phyloP scores from a whole-genome alignment of 2,888 invertebrate genomes.

The Cheiracanthium punctorium region DNA sequence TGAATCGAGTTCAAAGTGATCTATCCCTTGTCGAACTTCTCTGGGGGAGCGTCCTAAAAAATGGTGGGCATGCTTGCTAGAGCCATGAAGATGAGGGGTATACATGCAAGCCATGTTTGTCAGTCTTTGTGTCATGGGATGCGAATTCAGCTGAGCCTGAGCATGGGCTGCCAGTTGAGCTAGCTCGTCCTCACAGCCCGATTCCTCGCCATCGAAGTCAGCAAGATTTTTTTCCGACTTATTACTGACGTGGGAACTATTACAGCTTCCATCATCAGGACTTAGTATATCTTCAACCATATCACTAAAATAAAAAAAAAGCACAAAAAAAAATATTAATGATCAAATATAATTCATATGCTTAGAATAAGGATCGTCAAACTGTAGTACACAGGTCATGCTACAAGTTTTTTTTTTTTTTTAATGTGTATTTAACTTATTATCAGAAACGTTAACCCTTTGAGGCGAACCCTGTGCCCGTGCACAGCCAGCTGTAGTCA shows the following conservation, averaged over 20 bases:
- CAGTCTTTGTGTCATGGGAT: conserved; percentile 76
- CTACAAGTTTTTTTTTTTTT: too few species aligned
- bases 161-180: conserved; percentile 73
- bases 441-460: too few species aligned
- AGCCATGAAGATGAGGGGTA: conserved; percentile 63
- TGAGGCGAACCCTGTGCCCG: too few species aligned
- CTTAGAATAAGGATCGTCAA: too few species aligned
- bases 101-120: conserved; percentile 76
- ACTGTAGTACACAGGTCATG: too few species aligned
- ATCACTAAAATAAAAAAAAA: conserved; percentile 77
- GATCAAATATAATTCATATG: too few species aligned
- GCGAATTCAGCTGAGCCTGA: conserved; percentile 75
- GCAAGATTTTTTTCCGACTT: conserved; percentile 96
- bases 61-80: conserved; percentile 52
- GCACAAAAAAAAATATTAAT: too few species aligned
- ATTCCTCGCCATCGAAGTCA: conserved; percentile 93
- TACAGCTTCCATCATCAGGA: conserved; percentile 83
- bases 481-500: too few species aligned
- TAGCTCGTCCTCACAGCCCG: conserved; percentile 88
- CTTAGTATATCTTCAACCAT: conserved; percentile 81
- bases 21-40: conserved; percentile 53
- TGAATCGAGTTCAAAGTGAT: conserved; percentile 78
- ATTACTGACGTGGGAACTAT: conserved; percentile 91
- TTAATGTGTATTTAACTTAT: too few species aligned
- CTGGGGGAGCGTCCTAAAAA: conserved; percentile 54